Percentiles rank a stretch among this genome's conserved stretches.
Conservation (phyloP, 2,888 invertebrate species). For the Parnassius smintheus region DNA sequence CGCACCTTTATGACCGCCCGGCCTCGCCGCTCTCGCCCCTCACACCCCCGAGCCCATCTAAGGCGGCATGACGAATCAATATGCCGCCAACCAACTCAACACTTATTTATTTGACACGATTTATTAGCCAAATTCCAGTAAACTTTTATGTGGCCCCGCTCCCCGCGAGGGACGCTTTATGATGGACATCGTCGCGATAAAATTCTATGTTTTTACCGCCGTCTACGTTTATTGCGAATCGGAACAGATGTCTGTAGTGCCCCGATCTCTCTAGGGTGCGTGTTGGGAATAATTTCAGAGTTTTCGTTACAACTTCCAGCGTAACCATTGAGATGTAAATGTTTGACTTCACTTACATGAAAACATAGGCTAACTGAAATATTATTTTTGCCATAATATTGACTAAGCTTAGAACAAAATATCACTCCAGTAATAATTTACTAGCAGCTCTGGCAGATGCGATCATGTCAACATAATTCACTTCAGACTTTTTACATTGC, state of each 20-base stretch:
- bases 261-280: constrained; percentile 39
- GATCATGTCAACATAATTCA: no score
- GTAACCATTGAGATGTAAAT: no score
- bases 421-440: no score
- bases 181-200: constrained; percentile 73
- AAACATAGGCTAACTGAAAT: no score
- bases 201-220: constrained; percentile 69
- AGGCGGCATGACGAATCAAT: constrained; percentile 81
- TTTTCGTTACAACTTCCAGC: neutral
- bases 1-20: constrained; percentile 87
- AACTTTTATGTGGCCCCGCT: constrained; percentile 76
- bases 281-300: constrained; percentile 2
- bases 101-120: constrained; percentile 81
- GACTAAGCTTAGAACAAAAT: no score
- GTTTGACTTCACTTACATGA: no score
- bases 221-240: constrained; percentile 67
- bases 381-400: no score
- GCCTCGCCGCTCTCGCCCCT: constrained; percentile 52
- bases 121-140: constrained; percentile 80
- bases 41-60: constrained; percentile 49
- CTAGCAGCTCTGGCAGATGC: no score
- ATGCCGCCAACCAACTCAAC: constrained; percentile 81
- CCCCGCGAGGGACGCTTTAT: constrained; percentile 66
- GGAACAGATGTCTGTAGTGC: constrained; percentile 60
- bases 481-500: no score